Evolutionary conservation across 2,888 invertebrate genomes (phyloP), one percentile per base, ranked within the genome.

Genomic region (Syrphus vitripennis): DNA sequence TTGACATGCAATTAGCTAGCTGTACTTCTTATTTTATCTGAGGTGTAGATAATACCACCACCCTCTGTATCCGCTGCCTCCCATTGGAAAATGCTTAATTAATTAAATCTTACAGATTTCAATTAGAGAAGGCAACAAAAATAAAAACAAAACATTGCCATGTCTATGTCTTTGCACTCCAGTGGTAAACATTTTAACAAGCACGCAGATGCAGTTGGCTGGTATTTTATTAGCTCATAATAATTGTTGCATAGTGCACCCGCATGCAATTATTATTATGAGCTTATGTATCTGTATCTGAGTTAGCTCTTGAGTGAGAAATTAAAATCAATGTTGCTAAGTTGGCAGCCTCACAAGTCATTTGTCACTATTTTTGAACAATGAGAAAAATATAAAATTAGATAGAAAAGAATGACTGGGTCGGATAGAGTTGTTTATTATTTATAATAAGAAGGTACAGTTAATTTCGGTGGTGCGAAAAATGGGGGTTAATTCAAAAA

Each of bases 1-100:
- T 82, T 86, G 86, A 86, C 86, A 86, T 82, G 82, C 82, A 82
- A 86, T 86, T 86, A 86, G 86, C 77, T 78, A 53, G 72, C 67
- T 81, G 67, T 71, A 71, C 16, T 75, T 70, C 63, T 61, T 48
- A 76, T 53, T 76, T n/a, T 80, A 59, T 70, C 53, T 75, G 26
- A 63, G 67, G 72, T 77, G 53, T 57, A 42, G 50, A 42, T 31
- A 55, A 37, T 24, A 50, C n/a, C 16, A 37, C 12, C 24, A 57
- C 24, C 6, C 48, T 57, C n/a, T 14, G 16, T 29, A 2, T 24
- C 69, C 31, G 21, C 31, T 42, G n/a, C n/a, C n/a, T n/a, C n/a
- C n/a, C n/a, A n/a, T n/a, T n/a, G 53, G 57, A 26, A 69, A 83
- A 42, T 71, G 67, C 40, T 84, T 84, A 84, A 81, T 84, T 84